phyloP scores from a whole-genome alignment of 2,888 invertebrate genomes.

The Yponomeuta evonymella region DNA sequence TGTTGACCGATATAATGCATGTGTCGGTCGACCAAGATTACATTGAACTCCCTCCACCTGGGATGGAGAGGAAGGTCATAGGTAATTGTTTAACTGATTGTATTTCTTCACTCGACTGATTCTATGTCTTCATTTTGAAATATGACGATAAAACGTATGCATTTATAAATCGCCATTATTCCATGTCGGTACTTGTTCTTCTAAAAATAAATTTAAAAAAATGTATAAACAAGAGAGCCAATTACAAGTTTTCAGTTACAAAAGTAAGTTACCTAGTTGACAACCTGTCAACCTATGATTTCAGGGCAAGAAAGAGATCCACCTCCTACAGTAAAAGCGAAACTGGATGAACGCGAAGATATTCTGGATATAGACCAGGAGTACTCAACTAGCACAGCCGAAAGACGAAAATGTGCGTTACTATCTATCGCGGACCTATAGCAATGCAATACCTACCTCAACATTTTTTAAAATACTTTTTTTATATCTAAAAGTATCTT shows the following conservation, averaged over 20 bases:
- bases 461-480: too few species aligned
- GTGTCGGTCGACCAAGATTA: constrained; percentile 51
- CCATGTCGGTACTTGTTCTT: not conserved
- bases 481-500: not conserved
- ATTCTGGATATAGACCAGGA: constrained; percentile 63
- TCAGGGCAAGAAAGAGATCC: constrained; percentile 66
- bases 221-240: too few species aligned
- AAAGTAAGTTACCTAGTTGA: not conserved
- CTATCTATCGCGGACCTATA: not conserved
- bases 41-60: constrained; percentile 40
- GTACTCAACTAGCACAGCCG: constrained; percentile 48
- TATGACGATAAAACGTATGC: too few species aligned
- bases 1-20: constrained; percentile 58
- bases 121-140: too few species aligned
- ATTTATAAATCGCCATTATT: not conserved
- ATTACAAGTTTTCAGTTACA: too few species aligned
- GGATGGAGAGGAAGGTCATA: constrained; percentile 54
- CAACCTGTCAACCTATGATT: constrained; percentile 15
- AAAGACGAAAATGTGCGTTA: constrained; percentile 45
- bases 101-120: too few species aligned
- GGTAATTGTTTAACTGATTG: constrained; percentile 30
- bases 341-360: constrained; percentile 59
- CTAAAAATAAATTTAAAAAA: too few species aligned
- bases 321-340: constrained; percentile 42
- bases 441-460: too few species aligned